These are phyloP conservation scores for Furcifer pardalis DNA, from an alignment of 2,797 vertebrate genomes.

Conservation along the genomic window DNA sequence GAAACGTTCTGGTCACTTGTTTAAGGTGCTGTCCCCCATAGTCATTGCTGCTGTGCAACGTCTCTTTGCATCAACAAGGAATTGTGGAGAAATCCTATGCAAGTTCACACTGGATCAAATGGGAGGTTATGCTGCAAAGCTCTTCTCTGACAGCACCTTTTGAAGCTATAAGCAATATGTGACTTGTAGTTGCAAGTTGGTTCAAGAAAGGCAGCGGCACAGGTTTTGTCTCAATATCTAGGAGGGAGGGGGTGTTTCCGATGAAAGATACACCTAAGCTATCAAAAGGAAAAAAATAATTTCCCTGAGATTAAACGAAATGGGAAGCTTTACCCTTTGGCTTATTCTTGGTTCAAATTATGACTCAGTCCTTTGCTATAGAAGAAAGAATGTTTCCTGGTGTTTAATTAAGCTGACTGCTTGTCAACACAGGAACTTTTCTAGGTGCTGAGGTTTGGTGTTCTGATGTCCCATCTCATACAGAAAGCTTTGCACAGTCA, in stretches of 20 bases:
- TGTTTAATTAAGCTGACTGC: constrained; percentile 31
- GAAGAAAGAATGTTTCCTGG: constrained; percentile 45
- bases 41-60: not conserved
- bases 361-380: constrained; percentile 40
- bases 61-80: not conserved
- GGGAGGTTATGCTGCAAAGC: not conserved
- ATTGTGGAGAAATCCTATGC: not conserved
- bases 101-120: not conserved
- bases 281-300: not conserved
- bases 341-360: constrained; percentile 49
- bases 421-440: not conserved
- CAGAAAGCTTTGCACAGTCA: not conserved
- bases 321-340: constrained; percentile 25
- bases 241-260: constrained; percentile 11
- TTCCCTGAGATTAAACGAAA: constrained; percentile 2
- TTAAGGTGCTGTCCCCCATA: not conserved
- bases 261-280: not conserved
- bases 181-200: not conserved
- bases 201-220: not conserved
- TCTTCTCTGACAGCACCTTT: not conserved
- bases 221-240: constrained; percentile 25
- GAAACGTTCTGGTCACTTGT: constrained; percentile 17
- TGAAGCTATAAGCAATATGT: not conserved
- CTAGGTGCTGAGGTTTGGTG: not conserved
- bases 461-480: not conserved